Conservation (phyloP, 2,113 vertebrate genomes). For the Perca fluviatilis region DNA sequence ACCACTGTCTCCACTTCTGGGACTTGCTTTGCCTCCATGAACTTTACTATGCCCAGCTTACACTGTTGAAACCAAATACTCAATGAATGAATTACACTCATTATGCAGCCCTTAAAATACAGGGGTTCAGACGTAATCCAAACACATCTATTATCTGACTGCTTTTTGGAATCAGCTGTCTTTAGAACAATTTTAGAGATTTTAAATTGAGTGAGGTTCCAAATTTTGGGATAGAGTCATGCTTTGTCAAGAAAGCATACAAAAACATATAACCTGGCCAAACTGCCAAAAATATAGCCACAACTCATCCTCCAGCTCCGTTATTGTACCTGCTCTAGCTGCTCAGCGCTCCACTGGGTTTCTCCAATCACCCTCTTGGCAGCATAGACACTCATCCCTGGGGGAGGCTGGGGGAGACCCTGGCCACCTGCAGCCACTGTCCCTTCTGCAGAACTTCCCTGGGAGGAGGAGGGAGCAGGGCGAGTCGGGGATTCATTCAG, state of each 20-base stretch:
- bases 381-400: slow-evolving; percentile 97
- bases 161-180: not conserved
- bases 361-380: slow-evolving; percentile 97
- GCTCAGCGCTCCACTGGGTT: slow-evolving; percentile 95
- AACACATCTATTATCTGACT: not conserved
- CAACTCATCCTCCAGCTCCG: not conserved
- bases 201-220: not conserved
- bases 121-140: not conserved
- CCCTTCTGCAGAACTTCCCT: slow-evolving; percentile 83
- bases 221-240: not conserved
- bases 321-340: slow-evolving; percentile 92
- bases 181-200: not conserved
- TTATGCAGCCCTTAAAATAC: not conserved
- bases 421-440: slow-evolving; percentile 76
- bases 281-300: not conserved
- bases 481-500: slow-evolving; percentile 94
- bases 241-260: not conserved
- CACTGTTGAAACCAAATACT: slow-evolving; percentile 83
- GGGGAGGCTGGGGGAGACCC: slow-evolving; percentile 94
- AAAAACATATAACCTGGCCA: not conserved
- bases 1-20: slow-evolving; percentile 96
- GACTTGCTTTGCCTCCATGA: slow-evolving; percentile 96
- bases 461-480: slow-evolving; percentile 87
- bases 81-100: not conserved
- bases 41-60: slow-evolving; percentile 97